phyloP scores from a whole-genome alignment of 2,888 invertebrate genomes.

The Dastarcus helophoroides region DNA sequence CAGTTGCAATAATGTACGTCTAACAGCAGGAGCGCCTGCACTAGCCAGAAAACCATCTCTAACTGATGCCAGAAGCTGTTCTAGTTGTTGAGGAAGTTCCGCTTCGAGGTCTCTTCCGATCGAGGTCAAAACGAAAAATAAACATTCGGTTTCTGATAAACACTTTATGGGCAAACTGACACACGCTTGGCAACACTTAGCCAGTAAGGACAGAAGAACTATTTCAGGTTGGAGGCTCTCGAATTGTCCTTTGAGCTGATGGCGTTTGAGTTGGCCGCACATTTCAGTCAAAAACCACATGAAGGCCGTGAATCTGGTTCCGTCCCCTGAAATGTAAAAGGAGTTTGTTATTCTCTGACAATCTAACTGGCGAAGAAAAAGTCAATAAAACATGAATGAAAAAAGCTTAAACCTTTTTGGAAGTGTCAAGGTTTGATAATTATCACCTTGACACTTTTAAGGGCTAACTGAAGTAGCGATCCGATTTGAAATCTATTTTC shows the following conservation, averaged over 20 bases:
- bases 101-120: conserved; percentile 78
- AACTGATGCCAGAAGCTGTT: conserved; percentile 65
- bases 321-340: no score
- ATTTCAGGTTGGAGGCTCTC: conserved; percentile 56
- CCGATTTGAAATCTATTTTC: no score
- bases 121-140: conserved; percentile 80
- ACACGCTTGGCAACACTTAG: conserved; percentile 83
- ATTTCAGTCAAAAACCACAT: conserved; percentile 85
- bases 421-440: no score
- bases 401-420: conserved; percentile 68
- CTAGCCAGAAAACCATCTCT: conserved; percentile 75
- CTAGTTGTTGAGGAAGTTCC: conserved; percentile 70
- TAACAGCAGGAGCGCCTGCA: conserved; percentile 60
- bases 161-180: conserved; percentile 72
- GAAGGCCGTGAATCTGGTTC: conserved; percentile 66
- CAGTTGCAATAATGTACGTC: conserved; percentile 76
- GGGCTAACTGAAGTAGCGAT: no score
- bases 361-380: no score
- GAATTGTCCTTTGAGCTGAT: conserved; percentile 44
- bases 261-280: conserved; percentile 74
- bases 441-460: no score
- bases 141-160: conserved; percentile 73
- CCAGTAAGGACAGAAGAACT: conserved; percentile 69
- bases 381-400: no score
- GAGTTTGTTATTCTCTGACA: conserved; percentile 39